phyloP scores from a whole-genome alignment of 2,113 vertebrate species.

The Dipodomys spectabilis region DNA sequence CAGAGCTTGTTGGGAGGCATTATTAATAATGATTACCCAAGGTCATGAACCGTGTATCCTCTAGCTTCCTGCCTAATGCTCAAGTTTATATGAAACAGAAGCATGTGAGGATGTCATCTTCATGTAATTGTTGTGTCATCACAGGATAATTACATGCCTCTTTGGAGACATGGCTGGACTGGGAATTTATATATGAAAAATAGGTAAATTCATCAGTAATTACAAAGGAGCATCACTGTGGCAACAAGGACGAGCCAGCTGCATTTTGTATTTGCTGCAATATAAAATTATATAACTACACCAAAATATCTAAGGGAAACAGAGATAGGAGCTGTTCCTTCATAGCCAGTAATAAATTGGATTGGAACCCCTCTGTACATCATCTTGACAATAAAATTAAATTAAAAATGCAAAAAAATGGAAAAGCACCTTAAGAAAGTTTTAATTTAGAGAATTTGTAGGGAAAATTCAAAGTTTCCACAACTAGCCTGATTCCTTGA shows the following conservation, averaged over 20 bases:
- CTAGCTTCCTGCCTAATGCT: slow-evolving; percentile 66
- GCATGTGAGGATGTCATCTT: slow-evolving; percentile 49
- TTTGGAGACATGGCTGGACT: slow-evolving; percentile 40
- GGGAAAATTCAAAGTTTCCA: slow-evolving; percentile 47
- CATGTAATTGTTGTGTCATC: slow-evolving; percentile 49
- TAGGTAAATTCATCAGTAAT: slow-evolving; percentile 32
- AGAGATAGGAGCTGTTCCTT: background rate
- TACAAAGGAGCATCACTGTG: slow-evolving; percentile 20
- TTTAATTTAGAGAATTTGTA: background rate
- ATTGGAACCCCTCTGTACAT: background rate
- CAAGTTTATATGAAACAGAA: slow-evolving; percentile 59
- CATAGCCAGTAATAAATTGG: background rate
- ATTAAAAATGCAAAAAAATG: background rate
- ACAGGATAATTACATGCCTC: slow-evolving; percentile 59
- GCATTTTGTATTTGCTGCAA: slow-evolving; percentile 46
- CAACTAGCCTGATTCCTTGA: slow-evolving; percentile 35
- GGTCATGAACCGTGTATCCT: background rate
- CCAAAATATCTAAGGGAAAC: slow-evolving; percentile 1
- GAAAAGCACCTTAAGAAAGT: background rate
- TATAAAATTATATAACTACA: slow-evolving; percentile 41
- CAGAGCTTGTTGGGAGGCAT: slow-evolving; percentile 47
- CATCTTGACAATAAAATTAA: no score
- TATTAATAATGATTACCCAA: slow-evolving; percentile 67
- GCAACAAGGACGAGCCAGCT: background rate
- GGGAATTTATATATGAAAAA: slow-evolving; percentile 53